Conservation (phyloP, 1,140 invertebrate genomes). For the Euura lappo region DNA sequence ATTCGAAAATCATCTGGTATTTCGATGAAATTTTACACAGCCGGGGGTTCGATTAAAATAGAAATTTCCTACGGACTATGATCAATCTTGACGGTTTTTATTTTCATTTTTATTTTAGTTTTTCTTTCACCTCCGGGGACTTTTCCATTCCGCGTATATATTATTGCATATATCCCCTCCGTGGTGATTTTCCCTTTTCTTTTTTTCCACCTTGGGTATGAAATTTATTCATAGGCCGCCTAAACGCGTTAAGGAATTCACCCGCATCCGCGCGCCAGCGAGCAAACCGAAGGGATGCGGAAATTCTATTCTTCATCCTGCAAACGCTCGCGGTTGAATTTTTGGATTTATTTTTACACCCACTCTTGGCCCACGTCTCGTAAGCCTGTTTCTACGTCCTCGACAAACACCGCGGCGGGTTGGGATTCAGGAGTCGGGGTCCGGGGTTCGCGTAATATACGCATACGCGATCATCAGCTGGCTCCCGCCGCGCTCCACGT, state of each 20-base stretch:
- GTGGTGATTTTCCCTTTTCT: constrained; percentile 16
- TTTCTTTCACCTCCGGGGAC: not conserved
- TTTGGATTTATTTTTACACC: not conserved
- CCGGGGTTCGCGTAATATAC: too few relatives aligned
- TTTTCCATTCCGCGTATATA: not conserved
- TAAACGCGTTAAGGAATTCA: constrained; percentile 56
- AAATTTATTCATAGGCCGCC: constrained; percentile 58
- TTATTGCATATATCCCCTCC: not conserved
- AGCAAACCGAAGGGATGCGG: constrained; percentile 4
- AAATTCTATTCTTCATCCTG: not conserved
- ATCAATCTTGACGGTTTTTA: too few relatives aligned
- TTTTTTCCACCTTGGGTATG: constrained; percentile 33
- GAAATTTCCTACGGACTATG: too few relatives aligned
- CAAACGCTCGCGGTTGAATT: not conserved
- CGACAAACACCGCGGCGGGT: too few relatives aligned
- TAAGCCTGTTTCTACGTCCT: too few relatives aligned
- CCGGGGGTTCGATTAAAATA: too few relatives aligned
- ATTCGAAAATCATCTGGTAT: too few relatives aligned
- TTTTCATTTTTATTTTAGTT: not conserved
- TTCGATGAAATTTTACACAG: too few relatives aligned
- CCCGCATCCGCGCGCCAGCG: constrained; percentile 25
- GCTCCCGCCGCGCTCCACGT: too few relatives aligned
- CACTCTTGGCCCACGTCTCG: too few relatives aligned
- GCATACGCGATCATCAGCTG: too few relatives aligned
- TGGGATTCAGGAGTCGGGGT: too few relatives aligned